phyloP scores from a whole-genome alignment of 2,113 vertebrate species.

The Pluvialis apricaria region DNA sequence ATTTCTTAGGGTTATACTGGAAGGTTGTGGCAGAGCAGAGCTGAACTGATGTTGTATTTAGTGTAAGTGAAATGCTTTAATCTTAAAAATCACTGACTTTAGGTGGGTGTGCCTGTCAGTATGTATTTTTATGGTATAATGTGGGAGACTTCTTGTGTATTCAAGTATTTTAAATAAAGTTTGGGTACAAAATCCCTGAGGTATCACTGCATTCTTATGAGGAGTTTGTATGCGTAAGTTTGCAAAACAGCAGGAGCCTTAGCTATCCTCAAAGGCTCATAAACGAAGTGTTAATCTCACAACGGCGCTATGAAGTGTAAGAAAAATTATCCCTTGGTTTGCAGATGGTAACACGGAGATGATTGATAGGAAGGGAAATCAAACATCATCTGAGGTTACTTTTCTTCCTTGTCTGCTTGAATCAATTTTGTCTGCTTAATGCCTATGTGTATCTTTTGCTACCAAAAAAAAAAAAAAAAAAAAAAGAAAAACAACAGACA shows the following conservation, averaged over 20 bases:
- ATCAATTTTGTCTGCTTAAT: not conserved
- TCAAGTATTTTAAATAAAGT: not conserved
- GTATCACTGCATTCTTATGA: not conserved
- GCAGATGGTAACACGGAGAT: not conserved
- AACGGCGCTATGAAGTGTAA: not conserved
- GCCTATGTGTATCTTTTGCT: not conserved
- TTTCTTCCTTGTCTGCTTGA: not conserved
- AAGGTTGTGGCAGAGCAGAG: not conserved
- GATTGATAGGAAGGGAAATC: not conserved
- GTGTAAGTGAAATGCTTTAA: not conserved
- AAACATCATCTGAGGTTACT: not conserved
- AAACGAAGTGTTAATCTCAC: not conserved
- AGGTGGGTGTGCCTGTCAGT: not conserved
- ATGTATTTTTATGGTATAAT: not conserved
- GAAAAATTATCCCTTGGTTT: not conserved
- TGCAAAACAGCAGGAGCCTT: not conserved
- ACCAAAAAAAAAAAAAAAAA: not conserved
- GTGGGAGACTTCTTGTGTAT: not conserved
- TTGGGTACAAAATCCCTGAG: not conserved
- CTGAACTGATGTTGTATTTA: not conserved
- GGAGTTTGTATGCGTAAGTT: not conserved
- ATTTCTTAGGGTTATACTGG: not conserved
- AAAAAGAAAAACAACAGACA: not conserved
- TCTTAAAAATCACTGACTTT: not conserved
- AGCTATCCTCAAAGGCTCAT: not conserved